These are phyloP conservation scores for Alexandromys fortis DNA, from an alignment of 2,113 vertebrate species.

Conservation along the genomic window DNA sequence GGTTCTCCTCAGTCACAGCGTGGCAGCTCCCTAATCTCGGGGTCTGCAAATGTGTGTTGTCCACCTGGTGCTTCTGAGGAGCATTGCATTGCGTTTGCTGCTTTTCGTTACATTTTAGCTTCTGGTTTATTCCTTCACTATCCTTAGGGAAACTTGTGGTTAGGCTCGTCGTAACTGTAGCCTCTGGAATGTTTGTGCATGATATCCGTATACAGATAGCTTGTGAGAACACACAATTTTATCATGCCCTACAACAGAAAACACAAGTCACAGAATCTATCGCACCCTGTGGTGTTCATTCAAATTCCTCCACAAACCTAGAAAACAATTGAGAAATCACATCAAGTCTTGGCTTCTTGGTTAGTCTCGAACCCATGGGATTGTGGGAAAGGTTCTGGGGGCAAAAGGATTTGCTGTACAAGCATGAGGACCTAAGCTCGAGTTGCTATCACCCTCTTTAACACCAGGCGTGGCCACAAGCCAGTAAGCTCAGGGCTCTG, in stretches of 20 bases:
- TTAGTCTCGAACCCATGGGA: neutral
- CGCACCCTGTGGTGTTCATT: neutral
- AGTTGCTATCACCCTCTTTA: neutral
- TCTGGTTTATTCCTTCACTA: neutral
- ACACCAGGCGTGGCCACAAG: neutral
- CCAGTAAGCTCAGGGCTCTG: neutral
- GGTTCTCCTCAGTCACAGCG: neutral
- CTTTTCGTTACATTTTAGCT: neutral
- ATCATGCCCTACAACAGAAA: neutral
- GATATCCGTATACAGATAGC: neutral
- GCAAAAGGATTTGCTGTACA: neutral
- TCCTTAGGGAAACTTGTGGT: neutral
- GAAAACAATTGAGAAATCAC: conserved; percentile 2
- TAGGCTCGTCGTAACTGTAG: neutral
- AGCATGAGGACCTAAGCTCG: neutral
- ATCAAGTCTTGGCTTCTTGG: neutral
- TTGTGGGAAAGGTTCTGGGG: neutral
- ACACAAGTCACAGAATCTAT: neutral
- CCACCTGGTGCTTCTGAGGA: neutral
- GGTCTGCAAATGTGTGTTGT: neutral
- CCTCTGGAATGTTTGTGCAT: neutral
- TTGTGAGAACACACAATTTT: conserved; percentile 9
- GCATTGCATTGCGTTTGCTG: neutral
- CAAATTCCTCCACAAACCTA: neutral
- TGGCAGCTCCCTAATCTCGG: neutral